Evolutionary conservation across 2,113 vertebrate species (phyloP).

Genomic region (Carassius auratus): DNA sequence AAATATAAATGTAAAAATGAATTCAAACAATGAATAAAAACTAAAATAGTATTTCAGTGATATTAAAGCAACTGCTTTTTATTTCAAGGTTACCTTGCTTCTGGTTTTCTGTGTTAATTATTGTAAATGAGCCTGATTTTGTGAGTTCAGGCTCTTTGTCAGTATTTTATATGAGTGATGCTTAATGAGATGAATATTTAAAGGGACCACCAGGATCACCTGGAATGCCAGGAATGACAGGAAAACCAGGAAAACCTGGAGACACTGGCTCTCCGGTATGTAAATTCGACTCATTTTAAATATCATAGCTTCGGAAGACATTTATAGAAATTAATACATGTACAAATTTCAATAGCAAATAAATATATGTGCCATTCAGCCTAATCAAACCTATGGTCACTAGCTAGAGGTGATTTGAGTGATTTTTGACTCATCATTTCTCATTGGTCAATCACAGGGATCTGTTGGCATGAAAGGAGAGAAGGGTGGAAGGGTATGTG

Average conservation of each 20-base stretch:
- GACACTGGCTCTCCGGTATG: slow-evolving; percentile 88
- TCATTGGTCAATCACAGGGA: slow-evolving; percentile 79
- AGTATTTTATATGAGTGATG: neutral
- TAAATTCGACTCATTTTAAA: slow-evolving; percentile 21
- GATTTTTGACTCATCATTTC: neutral
- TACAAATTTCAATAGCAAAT: neutral
- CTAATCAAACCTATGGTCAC: neutral
- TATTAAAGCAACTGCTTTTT: neutral
- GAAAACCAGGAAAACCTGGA: slow-evolving; percentile 90
- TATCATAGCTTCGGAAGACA: neutral
- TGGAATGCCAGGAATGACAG: slow-evolving; percentile 88
- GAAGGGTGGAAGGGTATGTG: slow-evolving; percentile 93
- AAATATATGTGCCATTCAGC: neutral
- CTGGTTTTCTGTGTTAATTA: neutral
- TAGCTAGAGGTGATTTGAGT: neutral
- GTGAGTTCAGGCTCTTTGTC: neutral
- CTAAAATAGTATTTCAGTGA: no score
- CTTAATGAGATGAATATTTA: slow-evolving; percentile 1
- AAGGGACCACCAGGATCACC: slow-evolving; percentile 91
- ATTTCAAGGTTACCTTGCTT: neutral
- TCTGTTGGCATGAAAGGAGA: slow-evolving; percentile 89
- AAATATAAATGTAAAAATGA: no score
- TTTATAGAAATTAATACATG: neutral
- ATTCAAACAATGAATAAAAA: neutral
- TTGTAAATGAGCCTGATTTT: neutral